Conservation (phyloP, 2,797 vertebrate genomes). For the Spea hammondii region DNA sequence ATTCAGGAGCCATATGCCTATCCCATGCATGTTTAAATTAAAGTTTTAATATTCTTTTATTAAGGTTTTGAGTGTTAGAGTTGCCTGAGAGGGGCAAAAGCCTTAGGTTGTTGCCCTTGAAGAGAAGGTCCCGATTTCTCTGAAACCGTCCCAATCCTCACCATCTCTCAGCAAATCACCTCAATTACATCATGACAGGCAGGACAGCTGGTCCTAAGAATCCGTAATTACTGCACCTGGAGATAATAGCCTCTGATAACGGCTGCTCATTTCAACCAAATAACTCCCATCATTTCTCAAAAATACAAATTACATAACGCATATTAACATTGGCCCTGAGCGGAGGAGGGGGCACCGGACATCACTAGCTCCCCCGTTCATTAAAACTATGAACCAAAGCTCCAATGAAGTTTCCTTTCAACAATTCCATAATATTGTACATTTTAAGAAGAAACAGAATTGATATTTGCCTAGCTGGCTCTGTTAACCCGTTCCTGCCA, state of each 20-base stretch:
- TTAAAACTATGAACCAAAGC: slow-evolving; percentile 4
- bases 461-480: not conserved
- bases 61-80: too few species aligned
- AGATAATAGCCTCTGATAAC: slow-evolving; percentile 41
- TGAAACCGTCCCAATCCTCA: not conserved
- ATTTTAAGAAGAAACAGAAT: not conserved
- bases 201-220: slow-evolving; percentile 37
- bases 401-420: slow-evolving; percentile 35
- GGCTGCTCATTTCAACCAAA: slow-evolving; percentile 25
- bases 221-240: slow-evolving; percentile 47
- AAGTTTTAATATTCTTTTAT: too few species aligned
- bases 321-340: not conserved
- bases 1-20: too few species aligned
- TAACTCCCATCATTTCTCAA: slow-evolving; percentile 18
- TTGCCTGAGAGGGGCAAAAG: too few species aligned
- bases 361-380: slow-evolving; percentile 6
- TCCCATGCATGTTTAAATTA: too few species aligned
- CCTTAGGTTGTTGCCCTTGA: not conserved
- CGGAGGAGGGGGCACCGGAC: not conserved
- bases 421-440: slow-evolving; percentile 21
- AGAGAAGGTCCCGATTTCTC: not conserved
- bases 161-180: slow-evolving; percentile 39
- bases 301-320: slow-evolving; percentile 30
- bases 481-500: not conserved
- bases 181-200: slow-evolving; percentile 43